Evolutionary conservation across 2,888 invertebrate genomes (phyloP).

Genomic region (Himalopsyche anomala): DNA sequence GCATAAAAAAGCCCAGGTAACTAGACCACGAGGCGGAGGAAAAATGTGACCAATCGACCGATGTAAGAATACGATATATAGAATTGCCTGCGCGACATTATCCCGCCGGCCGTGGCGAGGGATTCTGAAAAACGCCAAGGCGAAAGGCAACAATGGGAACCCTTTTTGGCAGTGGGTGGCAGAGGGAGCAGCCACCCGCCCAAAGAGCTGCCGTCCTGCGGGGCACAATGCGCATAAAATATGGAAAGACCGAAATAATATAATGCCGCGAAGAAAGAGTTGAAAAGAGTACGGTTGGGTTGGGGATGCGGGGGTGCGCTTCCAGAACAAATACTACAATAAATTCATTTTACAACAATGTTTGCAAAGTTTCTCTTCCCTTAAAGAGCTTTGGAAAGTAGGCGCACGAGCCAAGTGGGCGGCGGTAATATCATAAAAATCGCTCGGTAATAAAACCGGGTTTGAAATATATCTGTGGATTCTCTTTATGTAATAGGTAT

Average conservation of each 20-base stretch:
- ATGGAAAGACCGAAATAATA: constrained; percentile 64
- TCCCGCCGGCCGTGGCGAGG: constrained; percentile 47
- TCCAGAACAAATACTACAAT: constrained; percentile 64
- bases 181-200: constrained; percentile 4
- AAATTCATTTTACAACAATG: constrained; percentile 66
- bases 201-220: constrained; percentile 31
- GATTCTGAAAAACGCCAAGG: constrained; percentile 59
- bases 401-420: constrained; percentile 38
- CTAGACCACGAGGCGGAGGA: background rate
- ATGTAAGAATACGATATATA: constrained; percentile 52
- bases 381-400: constrained; percentile 37
- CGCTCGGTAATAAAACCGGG: constrained; percentile 5
- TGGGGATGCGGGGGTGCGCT: constrained; percentile 37
- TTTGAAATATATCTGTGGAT: background rate
- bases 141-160: constrained; percentile 63
- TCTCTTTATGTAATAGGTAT: background rate
- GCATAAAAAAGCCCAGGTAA: constrained; percentile 21
- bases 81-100: constrained; percentile 51
- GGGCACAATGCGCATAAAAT: constrained; percentile 64
- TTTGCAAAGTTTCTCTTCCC: constrained; percentile 60
- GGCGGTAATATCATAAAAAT: constrained; percentile 7
- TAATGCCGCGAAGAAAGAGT: constrained; percentile 63
- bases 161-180: constrained; percentile 60
- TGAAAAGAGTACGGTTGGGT: constrained; percentile 59
- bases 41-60: constrained; percentile 53